A percentile compares a stretch with the other conserved stretches of the same genome.
Conservation (phyloP, 2,113 vertebrate species). For the Rhodinocichla rosea region DNA sequence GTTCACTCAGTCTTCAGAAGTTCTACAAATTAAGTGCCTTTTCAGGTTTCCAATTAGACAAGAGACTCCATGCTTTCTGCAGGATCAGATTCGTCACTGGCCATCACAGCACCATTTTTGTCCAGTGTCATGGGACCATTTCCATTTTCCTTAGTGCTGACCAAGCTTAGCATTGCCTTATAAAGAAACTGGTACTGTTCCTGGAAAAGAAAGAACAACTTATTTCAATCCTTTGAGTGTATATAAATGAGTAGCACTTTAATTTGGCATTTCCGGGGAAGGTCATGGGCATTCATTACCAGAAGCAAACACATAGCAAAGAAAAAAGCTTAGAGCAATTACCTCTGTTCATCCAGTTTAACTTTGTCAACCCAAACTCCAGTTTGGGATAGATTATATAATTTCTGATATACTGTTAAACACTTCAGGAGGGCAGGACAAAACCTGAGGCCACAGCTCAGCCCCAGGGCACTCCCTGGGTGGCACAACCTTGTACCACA, state of each 20-base stretch:
- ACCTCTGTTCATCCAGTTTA: neutral
- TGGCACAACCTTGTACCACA: neutral
- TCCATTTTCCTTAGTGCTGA: slow-evolving; percentile 88
- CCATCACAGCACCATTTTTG: slow-evolving; percentile 85
- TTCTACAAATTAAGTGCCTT: slow-evolving; percentile 89
- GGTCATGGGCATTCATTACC: neutral
- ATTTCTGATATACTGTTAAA: neutral
- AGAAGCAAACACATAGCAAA: neutral
- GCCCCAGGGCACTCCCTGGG: neutral
- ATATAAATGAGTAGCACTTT: neutral
- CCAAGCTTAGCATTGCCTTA: slow-evolving; percentile 91
- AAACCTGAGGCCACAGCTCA: neutral
- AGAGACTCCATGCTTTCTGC: slow-evolving; percentile 94
- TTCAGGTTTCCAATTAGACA: slow-evolving; percentile 81
- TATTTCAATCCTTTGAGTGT: neutral
- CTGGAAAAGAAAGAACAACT: slow-evolving; percentile 70
- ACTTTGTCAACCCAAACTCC: neutral
- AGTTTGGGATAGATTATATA: neutral
- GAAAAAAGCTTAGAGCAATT: neutral
- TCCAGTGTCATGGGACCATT: slow-evolving; percentile 80
- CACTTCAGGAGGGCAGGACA: neutral
- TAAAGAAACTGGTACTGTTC: slow-evolving; percentile 96
- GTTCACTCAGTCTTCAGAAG: slow-evolving; percentile 88
- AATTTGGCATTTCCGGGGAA: neutral
- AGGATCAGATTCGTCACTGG: slow-evolving; percentile 86